Evolutionary conservation across 2,888 invertebrate genomes (phyloP).

Genomic region (Nymphalis c-album): DNA sequence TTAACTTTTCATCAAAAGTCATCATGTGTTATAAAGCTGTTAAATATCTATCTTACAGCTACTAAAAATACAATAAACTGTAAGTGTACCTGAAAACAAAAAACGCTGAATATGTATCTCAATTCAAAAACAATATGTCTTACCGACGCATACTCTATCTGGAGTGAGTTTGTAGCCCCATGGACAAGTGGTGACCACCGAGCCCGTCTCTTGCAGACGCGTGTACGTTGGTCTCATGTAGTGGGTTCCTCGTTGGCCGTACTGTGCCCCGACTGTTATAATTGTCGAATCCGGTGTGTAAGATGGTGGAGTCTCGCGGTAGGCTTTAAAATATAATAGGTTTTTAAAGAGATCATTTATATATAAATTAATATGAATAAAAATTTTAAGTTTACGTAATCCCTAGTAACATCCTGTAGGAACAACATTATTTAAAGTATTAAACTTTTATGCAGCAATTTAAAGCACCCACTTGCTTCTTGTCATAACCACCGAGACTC

Average conservation of each 20-base stretch:
- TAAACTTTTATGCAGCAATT: neutral
- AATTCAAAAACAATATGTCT: slow-evolving; percentile 26
- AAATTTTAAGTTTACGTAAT: no score
- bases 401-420: no score
- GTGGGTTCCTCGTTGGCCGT: slow-evolving; percentile 64
- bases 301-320: slow-evolving; percentile 24
- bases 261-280: slow-evolving; percentile 74
- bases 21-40: no score
- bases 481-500: no score
- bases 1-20: no score
- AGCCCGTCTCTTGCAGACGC: slow-evolving; percentile 51
- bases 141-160: slow-evolving; percentile 84
- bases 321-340: slow-evolving; percentile 12
- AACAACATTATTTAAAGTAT: no score
- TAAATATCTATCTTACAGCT: no score
- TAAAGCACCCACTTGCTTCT: neutral
- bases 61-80: no score
- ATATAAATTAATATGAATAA: no score
- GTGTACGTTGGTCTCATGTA: slow-evolving; percentile 56
- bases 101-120: neutral
- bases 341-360: neutral
- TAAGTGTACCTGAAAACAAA: no score
- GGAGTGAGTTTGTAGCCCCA: slow-evolving; percentile 88
- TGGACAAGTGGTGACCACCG: slow-evolving; percentile 82
- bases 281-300: slow-evolving; percentile 53